Evolutionary conservation across 2,888 invertebrate species (phyloP), one percentile per base, ranked within the genome.

Genomic region (Stratiomys singularior): DNA sequence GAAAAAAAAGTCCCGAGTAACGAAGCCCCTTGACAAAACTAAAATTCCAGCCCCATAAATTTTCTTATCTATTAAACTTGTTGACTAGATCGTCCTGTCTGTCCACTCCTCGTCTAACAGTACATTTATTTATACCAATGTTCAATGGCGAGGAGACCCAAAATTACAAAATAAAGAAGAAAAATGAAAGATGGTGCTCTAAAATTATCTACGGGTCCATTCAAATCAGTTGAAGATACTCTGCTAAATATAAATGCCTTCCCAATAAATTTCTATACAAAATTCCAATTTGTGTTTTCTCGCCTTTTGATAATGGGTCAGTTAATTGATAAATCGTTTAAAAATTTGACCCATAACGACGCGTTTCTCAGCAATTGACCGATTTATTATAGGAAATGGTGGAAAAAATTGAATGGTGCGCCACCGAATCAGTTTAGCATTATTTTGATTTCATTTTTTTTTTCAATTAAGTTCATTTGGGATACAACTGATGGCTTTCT

Each of bases 291-390:
- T 60, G 5, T 60, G 13, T 21, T 60, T 60, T 60, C 60, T 60
- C 13, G 25, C 21, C 60, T 37, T 37, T 37, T 37, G 60, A 69
- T 69, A 46, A 69, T 47, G 18, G 69, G 69, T 69, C 69, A 69
- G 69, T 69, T 69, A 69, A 69, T 23, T 69, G 30, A 69, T 69
- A 30, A 23, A 47, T 25, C 60, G 60, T 25, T 60, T 60, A 13
- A 18, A 52, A 52, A 18, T 37, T 37, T 37, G 37, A 37, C 37
- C 37, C 37, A 37, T 9, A 37, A 37, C 37, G 37, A 37, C 37
- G 9, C 37, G 37, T 37, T 37, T 9, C 37, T 37, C 37, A 37
- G 37, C 9, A 37, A 37, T 37, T 37, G 3, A 3, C 3, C 37
- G 9, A 27, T 25, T 63, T 27, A 15, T 63, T 5, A 63, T 4